These are phyloP conservation scores for Kryptolebias marmoratus DNA, from an alignment of 2,113 vertebrate genomes.

Conservation along the genomic window DNA sequence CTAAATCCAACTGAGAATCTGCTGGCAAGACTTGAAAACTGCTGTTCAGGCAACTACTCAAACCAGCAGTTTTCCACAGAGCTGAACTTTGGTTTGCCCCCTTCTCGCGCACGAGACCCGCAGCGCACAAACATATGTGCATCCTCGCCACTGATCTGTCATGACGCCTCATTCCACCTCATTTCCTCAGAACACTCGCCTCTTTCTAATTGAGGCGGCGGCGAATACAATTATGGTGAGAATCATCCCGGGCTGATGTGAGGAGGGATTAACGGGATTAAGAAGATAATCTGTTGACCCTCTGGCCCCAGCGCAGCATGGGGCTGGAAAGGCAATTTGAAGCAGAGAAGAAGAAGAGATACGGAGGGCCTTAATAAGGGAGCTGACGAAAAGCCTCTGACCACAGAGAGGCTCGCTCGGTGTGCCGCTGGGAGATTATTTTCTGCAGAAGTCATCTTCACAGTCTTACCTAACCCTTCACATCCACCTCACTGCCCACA, in stretches of 20 bases:
- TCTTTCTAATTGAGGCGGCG: slow-evolving; percentile 72
- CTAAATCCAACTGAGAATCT: no score
- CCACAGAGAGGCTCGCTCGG: slow-evolving; percentile 54
- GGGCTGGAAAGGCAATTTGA: slow-evolving; percentile 77
- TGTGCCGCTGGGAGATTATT: slow-evolving; percentile 60
- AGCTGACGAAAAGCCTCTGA: slow-evolving; percentile 60
- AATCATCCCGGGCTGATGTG: slow-evolving; percentile 77
- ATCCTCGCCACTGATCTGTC: slow-evolving; percentile 27
- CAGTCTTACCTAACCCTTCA: slow-evolving; percentile 45
- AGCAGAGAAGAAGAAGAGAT: slow-evolving; percentile 51
- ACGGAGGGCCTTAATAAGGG: slow-evolving; percentile 65
- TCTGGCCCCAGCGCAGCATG: slow-evolving; percentile 64
- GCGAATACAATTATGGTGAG: slow-evolving; percentile 76
- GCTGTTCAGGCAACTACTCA: neutral
- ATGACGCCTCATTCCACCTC: slow-evolving; percentile 65
- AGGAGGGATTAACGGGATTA: slow-evolving; percentile 79
- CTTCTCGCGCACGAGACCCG: neutral
- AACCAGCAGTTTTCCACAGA: slow-evolving; percentile 17
- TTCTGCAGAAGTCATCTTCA: slow-evolving; percentile 36
- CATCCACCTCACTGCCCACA: slow-evolving; percentile 28
- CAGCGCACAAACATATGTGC: neutral
- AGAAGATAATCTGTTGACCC: slow-evolving; percentile 78
- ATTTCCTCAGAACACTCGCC: slow-evolving; percentile 54
- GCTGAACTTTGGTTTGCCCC: slow-evolving; percentile 32
- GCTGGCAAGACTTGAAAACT: no score